Conservation (phyloP, 37 sponge, comb jelly and placozoan species). For the Hexactinellida sp. region DNA sequence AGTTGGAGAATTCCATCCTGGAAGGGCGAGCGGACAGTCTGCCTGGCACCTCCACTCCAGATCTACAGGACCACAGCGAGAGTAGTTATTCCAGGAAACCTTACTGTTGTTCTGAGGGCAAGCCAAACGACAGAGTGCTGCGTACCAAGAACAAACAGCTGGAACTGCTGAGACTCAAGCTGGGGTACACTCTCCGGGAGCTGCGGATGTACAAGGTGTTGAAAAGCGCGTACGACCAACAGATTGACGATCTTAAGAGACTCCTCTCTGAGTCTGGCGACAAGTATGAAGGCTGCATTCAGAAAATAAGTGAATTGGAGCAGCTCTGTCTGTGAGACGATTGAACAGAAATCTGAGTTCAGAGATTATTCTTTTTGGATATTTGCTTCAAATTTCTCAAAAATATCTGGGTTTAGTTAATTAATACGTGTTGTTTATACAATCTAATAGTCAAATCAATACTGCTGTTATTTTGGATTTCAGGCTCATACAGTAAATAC, state of each 20-base stretch:
- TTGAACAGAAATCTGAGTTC: not conserved
- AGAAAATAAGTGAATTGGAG: not conserved
- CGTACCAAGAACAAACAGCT: slow-evolving; percentile 8
- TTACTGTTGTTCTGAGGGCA: not conserved
- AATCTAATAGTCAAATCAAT: too few species aligned
- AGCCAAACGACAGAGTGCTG: not conserved
- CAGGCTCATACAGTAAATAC: too few species aligned
- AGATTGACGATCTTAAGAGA: slow-evolving; percentile 4
- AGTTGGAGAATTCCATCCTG: not conserved
- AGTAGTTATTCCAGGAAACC: not conserved
- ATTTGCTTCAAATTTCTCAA: too few species aligned
- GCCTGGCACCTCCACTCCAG: not conserved
- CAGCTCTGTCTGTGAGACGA: not conserved
- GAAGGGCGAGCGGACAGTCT: not conserved
- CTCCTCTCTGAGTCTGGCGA: not conserved
- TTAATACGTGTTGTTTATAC: too few species aligned
- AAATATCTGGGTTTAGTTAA: too few species aligned
- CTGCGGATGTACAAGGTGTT: not conserved
- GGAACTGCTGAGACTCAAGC: not conserved
- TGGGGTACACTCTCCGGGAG: not conserved
- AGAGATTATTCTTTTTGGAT: too few species aligned
- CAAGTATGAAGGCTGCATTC: slow-evolving; percentile 9
- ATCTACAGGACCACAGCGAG: not conserved
- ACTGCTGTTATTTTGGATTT: too few species aligned
- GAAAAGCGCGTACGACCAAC: not conserved